Evolutionary conservation across 2,888 invertebrate genomes (phyloP).

Genomic region (Holacanthella duospinosa): DNA sequence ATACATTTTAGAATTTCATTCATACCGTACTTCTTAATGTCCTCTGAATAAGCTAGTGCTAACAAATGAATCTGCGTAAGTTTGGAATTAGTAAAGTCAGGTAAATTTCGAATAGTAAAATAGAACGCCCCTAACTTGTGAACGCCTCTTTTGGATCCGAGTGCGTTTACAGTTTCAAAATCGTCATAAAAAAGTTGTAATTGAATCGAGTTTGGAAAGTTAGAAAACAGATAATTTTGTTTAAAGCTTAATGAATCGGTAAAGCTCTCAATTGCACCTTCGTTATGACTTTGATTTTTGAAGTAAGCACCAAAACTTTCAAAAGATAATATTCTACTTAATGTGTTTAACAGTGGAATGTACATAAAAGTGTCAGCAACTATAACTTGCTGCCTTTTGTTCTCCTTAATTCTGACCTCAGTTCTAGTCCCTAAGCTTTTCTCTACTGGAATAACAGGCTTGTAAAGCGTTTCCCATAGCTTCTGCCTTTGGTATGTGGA

Average conservation of each 20-base stretch:
- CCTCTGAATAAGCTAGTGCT: conserved; percentile 3
- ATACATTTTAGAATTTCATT: background rate
- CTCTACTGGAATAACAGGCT: conserved; percentile 1
- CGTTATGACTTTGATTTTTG: background rate
- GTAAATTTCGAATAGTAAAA: conserved; percentile 9
- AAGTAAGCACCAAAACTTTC: background rate
- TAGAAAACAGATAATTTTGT: background rate
- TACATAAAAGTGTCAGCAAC: conserved; percentile 8
- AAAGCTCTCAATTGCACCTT: background rate
- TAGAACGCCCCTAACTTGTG: conserved; percentile 12
- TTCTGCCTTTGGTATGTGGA: conserved; percentile 3
- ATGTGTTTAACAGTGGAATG: background rate
- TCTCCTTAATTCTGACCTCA: background rate
- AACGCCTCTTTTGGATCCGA: conserved; percentile 3
- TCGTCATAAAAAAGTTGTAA: conserved; percentile 13
- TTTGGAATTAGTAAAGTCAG: conserved; percentile 8
- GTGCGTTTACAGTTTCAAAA: conserved; percentile 13
- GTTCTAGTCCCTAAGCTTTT: conserved; percentile 6
- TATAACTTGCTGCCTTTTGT: conserved; percentile 9
- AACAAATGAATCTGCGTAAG: conserved; percentile 12
- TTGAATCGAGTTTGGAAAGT: conserved; percentile 8
- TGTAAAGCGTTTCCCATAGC: background rate
- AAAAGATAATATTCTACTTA: background rate
- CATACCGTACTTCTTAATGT: background rate
- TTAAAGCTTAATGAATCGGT: background rate